These are phyloP conservation scores for Tokudaia muenninki DNA, from an alignment of 2,797 vertebrate genomes.

Conservation along the genomic window DNA sequence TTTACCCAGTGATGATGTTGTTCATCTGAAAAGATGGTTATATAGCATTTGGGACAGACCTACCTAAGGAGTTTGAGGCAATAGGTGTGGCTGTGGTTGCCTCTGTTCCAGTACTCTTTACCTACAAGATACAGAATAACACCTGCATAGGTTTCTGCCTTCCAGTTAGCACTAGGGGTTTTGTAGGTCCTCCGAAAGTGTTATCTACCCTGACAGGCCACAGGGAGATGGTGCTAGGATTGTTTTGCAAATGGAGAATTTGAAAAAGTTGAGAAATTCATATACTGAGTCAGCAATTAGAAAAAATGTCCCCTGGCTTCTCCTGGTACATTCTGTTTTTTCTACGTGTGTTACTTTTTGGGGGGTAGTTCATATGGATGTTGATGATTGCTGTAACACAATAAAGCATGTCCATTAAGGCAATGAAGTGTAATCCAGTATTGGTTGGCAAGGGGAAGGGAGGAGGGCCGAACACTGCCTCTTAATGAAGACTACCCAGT, in stretches of 20 bases:
- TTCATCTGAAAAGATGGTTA: background rate
- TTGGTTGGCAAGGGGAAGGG: background rate
- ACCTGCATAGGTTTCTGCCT: background rate
- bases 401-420: constrained; percentile 43
- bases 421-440: background rate
- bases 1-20: background rate
- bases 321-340: constrained; percentile 14
- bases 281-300: constrained; percentile 41
- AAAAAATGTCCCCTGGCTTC: constrained; percentile 38
- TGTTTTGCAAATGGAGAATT: constrained; percentile 57
- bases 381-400: constrained; percentile 26
- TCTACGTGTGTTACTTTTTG: background rate
- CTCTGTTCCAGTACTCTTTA: background rate
- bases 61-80: constrained; percentile 19
- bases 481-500: background rate
- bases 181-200: background rate
- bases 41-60: background rate
- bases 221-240: background rate
- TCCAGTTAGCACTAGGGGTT: background rate
- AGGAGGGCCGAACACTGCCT: background rate
- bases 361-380: background rate
- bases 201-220: background rate
- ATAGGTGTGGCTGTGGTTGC: background rate
- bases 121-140: background rate
- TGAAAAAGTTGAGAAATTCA: constrained; percentile 49